phyloP scores from a whole-genome alignment of 2,888 invertebrate species.

The Zele albiditarsus region DNA sequence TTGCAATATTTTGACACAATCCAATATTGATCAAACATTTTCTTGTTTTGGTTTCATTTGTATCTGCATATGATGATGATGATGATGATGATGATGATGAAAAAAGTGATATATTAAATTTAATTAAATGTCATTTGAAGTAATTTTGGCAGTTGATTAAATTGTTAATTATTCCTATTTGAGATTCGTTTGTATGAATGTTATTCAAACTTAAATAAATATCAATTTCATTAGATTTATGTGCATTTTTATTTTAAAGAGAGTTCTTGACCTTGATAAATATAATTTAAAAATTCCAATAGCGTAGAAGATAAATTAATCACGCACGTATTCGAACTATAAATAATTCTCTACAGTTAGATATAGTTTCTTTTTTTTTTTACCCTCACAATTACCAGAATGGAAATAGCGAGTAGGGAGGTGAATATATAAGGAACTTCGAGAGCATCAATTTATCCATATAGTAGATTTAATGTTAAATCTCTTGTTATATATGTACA shows the following conservation, averaged over 20 bases:
- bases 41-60: no score
- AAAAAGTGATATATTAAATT: no score
- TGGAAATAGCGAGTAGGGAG: not conserved
- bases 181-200: no score
- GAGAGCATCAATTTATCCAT: not conserved
- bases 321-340: not conserved
- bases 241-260: no score
- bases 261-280: not conserved
- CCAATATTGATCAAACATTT: not conserved
- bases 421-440: not conserved
- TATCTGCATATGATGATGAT: no score
- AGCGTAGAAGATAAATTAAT: not conserved
- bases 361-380: not conserved
- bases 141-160: no score
- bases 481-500: constrained; percentile 19
- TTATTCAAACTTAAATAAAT: no score
- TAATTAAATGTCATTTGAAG: no score
- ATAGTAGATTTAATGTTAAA: not conserved
- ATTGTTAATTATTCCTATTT: no score
- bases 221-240: no score
- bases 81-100: no score
- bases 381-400: not conserved
- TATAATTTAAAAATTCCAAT: not conserved
- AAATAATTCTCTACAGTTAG: not conserved
- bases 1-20: not conserved